Base-by-base conservation (phyloP, 1,140 invertebrate genomes). In the Neomicropteryx cornuta region DNA sequence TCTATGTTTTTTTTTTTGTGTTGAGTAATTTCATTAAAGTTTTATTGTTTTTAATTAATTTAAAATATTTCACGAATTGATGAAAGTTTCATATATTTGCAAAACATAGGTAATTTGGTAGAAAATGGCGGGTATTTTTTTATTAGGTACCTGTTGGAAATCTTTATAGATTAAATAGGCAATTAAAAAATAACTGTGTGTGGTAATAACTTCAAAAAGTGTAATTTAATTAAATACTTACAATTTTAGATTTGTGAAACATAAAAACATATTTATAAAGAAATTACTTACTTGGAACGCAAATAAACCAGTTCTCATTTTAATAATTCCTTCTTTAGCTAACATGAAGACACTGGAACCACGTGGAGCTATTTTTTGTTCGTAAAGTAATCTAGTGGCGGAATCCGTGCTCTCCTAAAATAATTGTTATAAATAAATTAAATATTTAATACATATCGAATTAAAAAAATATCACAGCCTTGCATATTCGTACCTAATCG, bases 331-430 rank as follows among this genome's bases (percentile, higher is more conserved):
- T 17, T 67, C 55, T 10, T 54, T 45, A 1, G 69, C 66, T 6
- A 56, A 55, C 35, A 67, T 57, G 46, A 66, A 74, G 23, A 65
- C 66, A 38, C 57, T 56, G 5, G 66, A 62, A 4, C 68, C 69
- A 28, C 63, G 60, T 3, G 69, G 64, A 31, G 55, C 48, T 30
- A 75, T 57, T 56, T 73, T 73, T 32, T 64, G 69, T 11, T 53
- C 48, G 46, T 68, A 73, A 30, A 75, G 48, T n/a, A 45, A 51
- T 47, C 62, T 62, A 1, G 68, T 70, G 2, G 68, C 58, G 0
- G 67, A 56, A 46, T 75, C 70, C 0, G 51, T 66, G 35, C 68
- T 69, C 42, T 73, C 70, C 67, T 71, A 36, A 14, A 27, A 46
- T 28, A n/a, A n/a, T n/a, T n/a, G n/a, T n/a, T n/a, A n/a, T n/a